Evolutionary conservation across 2,888 invertebrate species (phyloP), one percentile per base, ranked within the genome.

Genomic region (Himalopsyche tibetana): DNA sequence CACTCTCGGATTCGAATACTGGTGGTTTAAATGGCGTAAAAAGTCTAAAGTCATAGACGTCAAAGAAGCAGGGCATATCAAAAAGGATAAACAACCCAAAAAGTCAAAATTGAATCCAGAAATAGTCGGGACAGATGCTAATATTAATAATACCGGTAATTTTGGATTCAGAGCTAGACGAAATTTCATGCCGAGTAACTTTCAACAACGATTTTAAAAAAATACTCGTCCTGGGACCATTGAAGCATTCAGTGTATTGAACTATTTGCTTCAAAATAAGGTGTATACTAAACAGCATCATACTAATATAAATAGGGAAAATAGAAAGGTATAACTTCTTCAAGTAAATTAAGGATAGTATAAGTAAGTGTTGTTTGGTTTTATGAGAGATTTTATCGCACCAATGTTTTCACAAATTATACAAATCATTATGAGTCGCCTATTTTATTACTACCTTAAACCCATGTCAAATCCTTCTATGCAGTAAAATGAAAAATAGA

Each of bases 1-100:
- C 82, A 99, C 98, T 0, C 93, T 99, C 63, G 96, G 96, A 0
- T 96, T 98, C 88, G 99, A 99, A 91, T 99, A 98, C 91, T 98
- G 97, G 96, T 98, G 97, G 96, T 98, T 97, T 90, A 96, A 96
- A 89, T 96, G 96, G 92, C 94, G 96, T 89, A 95, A 95, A 89
- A 93, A 93, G 87, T 94, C 95, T 0, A 92, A 93, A 36, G 92
- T 95, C 56, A 94, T 95, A 5, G 94, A 95, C 89, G 94, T 95
- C 8, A 94, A 94, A 82, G 95, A 95, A 91, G 94, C 93, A 86
- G 84, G 85, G 12, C 82, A 81, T 55, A 40, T 84, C 19, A 88
- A 85, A 55, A 87, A 83, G 38, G 84, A 84, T 19, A 88, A 87
- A n/a, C 55, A 45, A 9, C 19, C 82, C n/a, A 88, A 88, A 80